Evolutionary conservation across 2,888 invertebrate genomes (phyloP), one percentile per base, ranked within the genome.

Genomic region (Neoaliturus tenellus): DNA sequence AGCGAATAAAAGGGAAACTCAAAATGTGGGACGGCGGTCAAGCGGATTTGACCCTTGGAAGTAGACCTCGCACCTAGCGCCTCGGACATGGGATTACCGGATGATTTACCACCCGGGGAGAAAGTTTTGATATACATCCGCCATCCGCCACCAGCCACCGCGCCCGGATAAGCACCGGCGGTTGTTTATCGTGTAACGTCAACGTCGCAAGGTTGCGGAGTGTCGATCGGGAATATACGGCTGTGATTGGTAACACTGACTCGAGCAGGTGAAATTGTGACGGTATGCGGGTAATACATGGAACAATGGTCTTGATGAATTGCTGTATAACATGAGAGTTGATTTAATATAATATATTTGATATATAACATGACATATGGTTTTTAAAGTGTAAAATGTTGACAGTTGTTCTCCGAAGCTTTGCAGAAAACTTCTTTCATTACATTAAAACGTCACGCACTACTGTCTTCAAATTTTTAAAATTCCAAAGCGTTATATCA

Each of bases 1-100:
- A 73, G 41, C 73, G 73, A 28, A 73, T 73, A 73, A 73, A 73
- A 73, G 73, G 73, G 73, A 73, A 73, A 73, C 73, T 73, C 35
- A n/a, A 73, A 25, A 44, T 73, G 73, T 39, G 41, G 41, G 23
- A 14, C 5, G 51, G 51, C 71, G 73, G 73, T 73, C 73, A 73
- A 41, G 73, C 73, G 73, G 73, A 73, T 41, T 23, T 73, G 73
- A 73, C 73, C 73, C 73, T 8, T 39, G 20, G 73, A 73, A 73
- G 73, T 73, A 41, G 73, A 14, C 73, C 71, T 25, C 73, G 69
- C 28, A n/a, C 58, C n/a, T 33, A 31, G 31, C 69, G 31, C 69
- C 62, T 10, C 62, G 62, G 62, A 62, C 62, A 33, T 14, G 23
- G 73, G 73, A 73, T 39, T 41, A 73, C 14, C 44, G 41, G n/a